Base-by-base conservation (phyloP, 2,888 invertebrate genomes). In the Drosophila buzzatii region DNA sequence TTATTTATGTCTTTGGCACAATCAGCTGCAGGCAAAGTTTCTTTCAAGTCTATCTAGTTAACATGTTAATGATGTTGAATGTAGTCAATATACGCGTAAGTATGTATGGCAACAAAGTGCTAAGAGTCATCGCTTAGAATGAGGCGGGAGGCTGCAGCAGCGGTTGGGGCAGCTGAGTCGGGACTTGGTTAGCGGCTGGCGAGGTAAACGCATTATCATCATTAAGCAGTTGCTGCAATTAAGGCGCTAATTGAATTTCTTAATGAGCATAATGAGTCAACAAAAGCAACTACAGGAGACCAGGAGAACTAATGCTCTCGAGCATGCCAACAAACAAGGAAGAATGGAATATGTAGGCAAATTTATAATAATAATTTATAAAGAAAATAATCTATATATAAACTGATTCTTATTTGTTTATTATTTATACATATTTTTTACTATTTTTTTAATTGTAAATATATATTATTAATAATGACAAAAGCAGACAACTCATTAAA, bases 211-310 rank as follows among this genome's bases (percentile, higher is more conserved):
- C 72, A 82, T 86, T 89, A 89, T 79, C 84, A 84, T 82, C 81
- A 77, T 85, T 86, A 82, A 77, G 74, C 74, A 75, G 81, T 86
- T 85, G 82, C 85, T 63, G 76, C 79, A 86, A 86, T 86, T 82
- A 89, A 70, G 77, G 70, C 68, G 61, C 75, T 86, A 86, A 86
- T 86, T 86, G 89, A 89, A 86, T 86, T 89, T 68, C 85, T 75
- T 70, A 82, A 83, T 85, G 87, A 78, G 73, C 72, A 79, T 81
- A 83, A 85, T 88, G 85, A 88, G 79, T 81, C 85, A 64, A 85
- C 85, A 80, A 65, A 63, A 75, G 63, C 78, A 72, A 45, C 66
- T 66, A 55, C 57, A 52, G 42, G 14, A 31, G 66, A 42, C 56
- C 47, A 53, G 58, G 41, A 76, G 67, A 76, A 81, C 73, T 64